A percentile compares a stretch with the other conserved stretches of the same genome.
Evolutionary conservation across 2,888 invertebrate species (phyloP).

Genomic region (Drosophila melanosoma): DNA sequence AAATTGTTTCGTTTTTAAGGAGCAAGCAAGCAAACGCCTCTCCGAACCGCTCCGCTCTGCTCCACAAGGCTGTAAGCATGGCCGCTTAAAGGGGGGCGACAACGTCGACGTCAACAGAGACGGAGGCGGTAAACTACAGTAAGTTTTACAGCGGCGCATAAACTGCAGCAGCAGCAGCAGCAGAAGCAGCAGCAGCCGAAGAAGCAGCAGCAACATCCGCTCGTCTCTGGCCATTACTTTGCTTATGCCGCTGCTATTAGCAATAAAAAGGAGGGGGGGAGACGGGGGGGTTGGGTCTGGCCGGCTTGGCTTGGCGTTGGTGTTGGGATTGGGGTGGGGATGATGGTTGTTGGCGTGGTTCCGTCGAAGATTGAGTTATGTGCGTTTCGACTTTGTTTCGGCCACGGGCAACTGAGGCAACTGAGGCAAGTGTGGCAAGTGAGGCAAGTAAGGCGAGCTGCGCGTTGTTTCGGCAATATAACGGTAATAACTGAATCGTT

Average conservation of each 20-base stretch:
- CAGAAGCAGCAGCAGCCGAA: conserved; percentile 7
- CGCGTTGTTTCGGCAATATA: conserved; percentile 81
- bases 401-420: conserved; percentile 36
- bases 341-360: conserved; percentile 29
- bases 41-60: not conserved
- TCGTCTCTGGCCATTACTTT: conserved; percentile 26
- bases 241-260: conserved; percentile 60
- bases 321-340: not conserved
- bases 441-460: conserved; percentile 21
- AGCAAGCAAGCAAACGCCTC: conserved; percentile 10
- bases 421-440: not conserved
- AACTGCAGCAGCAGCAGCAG: conserved; percentile 62
- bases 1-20: conserved; percentile 81
- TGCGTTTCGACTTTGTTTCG: conserved; percentile 81
- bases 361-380: conserved; percentile 84
- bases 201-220: conserved; percentile 43
- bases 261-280: conserved; percentile 67
- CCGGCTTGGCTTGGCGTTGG: not conserved
- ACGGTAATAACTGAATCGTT: conserved; percentile 82
- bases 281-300: not conserved
- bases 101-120: conserved; percentile 4
- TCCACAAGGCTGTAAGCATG: not conserved
- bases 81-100: not conserved
- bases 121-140: conserved; percentile 71
- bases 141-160: conserved; percentile 79